phyloP scores from a whole-genome alignment of 2,113 vertebrate species.

The Sander lucioperca region DNA sequence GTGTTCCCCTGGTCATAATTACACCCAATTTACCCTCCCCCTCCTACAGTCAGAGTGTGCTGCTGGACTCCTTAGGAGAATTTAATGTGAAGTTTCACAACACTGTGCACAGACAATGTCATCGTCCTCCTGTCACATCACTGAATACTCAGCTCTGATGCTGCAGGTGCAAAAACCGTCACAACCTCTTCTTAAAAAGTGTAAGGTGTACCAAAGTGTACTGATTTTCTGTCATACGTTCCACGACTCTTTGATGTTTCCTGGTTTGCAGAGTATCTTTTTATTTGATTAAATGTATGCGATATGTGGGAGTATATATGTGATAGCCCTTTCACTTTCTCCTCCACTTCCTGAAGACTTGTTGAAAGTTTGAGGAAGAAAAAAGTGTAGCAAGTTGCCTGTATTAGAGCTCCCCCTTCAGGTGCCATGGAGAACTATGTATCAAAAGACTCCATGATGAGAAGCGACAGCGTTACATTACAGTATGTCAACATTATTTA shows the following conservation, averaged over 20 bases:
- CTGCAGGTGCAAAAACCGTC: not conserved
- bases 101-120: conserved; percentile 44
- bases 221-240: not conserved
- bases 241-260: not conserved
- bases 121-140: conserved; percentile 10
- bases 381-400: conserved; percentile 70
- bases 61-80: conserved; percentile 53
- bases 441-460: conserved; percentile 10
- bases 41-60: conserved; percentile 38
- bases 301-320: conserved; percentile 22
- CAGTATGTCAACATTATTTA: conserved; percentile 5
- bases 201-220: not conserved
- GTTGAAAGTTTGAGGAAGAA: conserved; percentile 63
- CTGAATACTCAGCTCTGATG: conserved; percentile 30
- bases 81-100: conserved; percentile 78
- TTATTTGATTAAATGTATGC: conserved; percentile 20
- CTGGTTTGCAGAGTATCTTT: conserved; percentile 18
- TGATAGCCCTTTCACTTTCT: conserved; percentile 42
- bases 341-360: conserved; percentile 61
- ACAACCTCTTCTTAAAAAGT: not conserved
- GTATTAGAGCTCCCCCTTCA: conserved; percentile 88
- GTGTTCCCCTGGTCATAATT: conserved; percentile 80
- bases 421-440: conserved; percentile 60
- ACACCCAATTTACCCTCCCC: conserved; percentile 42
- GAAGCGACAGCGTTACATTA: not conserved